These are phyloP conservation scores for Seriola rivoliana DNA, from an alignment of 2,113 vertebrate genomes.

Conservation along the genomic window DNA sequence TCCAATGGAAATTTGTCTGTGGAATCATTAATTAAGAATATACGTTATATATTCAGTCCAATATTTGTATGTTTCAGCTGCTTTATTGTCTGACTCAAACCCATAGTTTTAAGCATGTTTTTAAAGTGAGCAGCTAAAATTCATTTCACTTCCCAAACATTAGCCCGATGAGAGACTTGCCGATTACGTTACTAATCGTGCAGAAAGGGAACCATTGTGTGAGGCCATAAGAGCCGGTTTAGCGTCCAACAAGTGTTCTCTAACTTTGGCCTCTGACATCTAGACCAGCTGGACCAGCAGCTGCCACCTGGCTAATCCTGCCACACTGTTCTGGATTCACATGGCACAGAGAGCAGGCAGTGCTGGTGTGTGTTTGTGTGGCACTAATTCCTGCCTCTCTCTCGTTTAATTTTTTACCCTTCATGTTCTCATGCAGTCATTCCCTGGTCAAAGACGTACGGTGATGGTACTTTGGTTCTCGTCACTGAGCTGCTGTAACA, in stretches of 20 bases:
- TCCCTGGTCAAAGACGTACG: background rate
- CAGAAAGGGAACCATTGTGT: constrained; percentile 68
- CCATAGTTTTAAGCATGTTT: constrained; percentile 26
- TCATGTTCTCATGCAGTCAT: background rate
- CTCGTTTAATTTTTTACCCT: background rate
- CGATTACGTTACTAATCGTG: constrained; percentile 53
- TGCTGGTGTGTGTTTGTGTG: background rate
- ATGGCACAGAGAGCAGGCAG: constrained; percentile 10
- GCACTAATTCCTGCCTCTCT: background rate
- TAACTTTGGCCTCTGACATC: constrained; percentile 64
- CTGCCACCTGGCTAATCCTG: constrained; percentile 69
- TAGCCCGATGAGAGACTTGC: constrained; percentile 29
- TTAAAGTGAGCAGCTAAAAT: constrained; percentile 19
- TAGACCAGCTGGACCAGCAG: constrained; percentile 61
- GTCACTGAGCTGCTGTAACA: background rate
- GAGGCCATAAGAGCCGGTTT: constrained; percentile 43
- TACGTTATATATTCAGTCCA: background rate
- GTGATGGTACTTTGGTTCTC: background rate
- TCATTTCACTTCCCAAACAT: constrained; percentile 33
- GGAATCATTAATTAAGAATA: background rate
- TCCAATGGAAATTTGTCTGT: background rate
- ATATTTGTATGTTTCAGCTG: background rate
- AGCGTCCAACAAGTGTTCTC: constrained; percentile 56
- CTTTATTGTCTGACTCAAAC: background rate
- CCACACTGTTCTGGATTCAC: constrained; percentile 45